Conservation (phyloP, 2,888 invertebrate species). For the Scaptomyza polygonia region DNA sequence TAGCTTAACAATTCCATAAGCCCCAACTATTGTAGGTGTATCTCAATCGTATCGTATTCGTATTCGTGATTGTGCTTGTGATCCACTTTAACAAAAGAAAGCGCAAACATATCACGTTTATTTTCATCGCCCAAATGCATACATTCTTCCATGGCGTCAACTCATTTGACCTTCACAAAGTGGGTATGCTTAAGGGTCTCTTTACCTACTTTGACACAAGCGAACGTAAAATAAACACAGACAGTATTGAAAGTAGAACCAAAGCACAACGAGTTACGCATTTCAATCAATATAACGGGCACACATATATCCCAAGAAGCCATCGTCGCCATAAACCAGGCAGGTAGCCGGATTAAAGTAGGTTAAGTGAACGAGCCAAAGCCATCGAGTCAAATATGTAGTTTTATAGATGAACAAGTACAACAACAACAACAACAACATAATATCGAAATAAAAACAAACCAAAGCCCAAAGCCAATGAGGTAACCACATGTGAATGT, state of each 20-base stretch:
- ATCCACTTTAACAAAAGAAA: conserved; percentile 59
- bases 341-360: conserved; percentile 68
- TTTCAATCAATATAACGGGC: conserved; percentile 79
- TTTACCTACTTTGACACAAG: conserved; percentile 31
- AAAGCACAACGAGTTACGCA: conserved; percentile 73
- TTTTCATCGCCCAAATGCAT: conserved; percentile 21
- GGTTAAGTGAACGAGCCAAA: conserved; percentile 73
- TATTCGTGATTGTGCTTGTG: conserved; percentile 21
- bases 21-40: conserved; percentile 29
- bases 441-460: conserved; percentile 69
- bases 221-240: conserved; percentile 15
- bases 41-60: neutral
- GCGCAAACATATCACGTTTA: conserved; percentile 73
- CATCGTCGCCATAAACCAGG: conserved; percentile 22
- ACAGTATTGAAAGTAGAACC: conserved; percentile 64
- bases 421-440: conserved; percentile 20
- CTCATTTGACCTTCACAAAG: conserved; percentile 66
- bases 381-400: conserved; percentile 57
- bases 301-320: conserved; percentile 18
- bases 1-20: conserved; percentile 16
- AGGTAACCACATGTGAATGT: conserved; percentile 73
- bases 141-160: conserved; percentile 24
- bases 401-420: conserved; percentile 56
- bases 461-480: conserved; percentile 61
- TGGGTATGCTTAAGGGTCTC: conserved; percentile 61